Conservation (phyloP, 2,797 vertebrate genomes). For the Luscinia luscinia region DNA sequence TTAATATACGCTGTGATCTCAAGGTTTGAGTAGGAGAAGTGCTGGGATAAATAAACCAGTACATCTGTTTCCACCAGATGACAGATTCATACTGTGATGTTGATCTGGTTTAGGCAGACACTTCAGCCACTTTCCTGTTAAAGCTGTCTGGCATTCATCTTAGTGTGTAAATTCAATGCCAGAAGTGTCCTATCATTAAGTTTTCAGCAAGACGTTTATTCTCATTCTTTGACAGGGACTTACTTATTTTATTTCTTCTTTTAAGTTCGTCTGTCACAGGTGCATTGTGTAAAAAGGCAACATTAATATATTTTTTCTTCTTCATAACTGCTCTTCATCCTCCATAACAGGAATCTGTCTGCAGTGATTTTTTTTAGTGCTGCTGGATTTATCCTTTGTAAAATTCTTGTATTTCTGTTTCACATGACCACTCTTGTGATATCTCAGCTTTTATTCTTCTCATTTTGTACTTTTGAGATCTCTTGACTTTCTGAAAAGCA, state of each 20-base stretch:
- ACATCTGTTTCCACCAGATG: not conserved
- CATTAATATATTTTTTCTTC: not conserved
- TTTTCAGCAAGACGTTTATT: not conserved
- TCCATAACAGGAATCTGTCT: not conserved
- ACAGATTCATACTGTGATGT: not conserved
- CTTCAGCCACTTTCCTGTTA: not conserved
- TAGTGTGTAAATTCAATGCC: not conserved
- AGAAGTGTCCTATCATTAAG: not conserved
- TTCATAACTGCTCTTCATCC: not conserved
- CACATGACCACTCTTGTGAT: not conserved
- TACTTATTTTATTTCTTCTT: not conserved
- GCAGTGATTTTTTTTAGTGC: not conserved
- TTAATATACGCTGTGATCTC: not conserved
- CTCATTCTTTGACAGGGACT: not conserved
- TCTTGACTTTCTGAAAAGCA: not conserved
- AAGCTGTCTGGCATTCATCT: slow-evolving; percentile 13
- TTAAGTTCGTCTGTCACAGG: not conserved
- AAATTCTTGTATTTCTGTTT: not conserved
- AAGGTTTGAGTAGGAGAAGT: not conserved
- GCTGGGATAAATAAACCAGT: not conserved
- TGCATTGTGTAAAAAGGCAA: not conserved
- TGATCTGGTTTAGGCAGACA: not conserved
- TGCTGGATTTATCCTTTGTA: not conserved
- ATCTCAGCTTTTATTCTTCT: not conserved
- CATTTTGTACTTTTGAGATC: not conserved